Base-by-base conservation (phyloP, 2,797 vertebrate genomes). In the Amniataba percoides region DNA sequence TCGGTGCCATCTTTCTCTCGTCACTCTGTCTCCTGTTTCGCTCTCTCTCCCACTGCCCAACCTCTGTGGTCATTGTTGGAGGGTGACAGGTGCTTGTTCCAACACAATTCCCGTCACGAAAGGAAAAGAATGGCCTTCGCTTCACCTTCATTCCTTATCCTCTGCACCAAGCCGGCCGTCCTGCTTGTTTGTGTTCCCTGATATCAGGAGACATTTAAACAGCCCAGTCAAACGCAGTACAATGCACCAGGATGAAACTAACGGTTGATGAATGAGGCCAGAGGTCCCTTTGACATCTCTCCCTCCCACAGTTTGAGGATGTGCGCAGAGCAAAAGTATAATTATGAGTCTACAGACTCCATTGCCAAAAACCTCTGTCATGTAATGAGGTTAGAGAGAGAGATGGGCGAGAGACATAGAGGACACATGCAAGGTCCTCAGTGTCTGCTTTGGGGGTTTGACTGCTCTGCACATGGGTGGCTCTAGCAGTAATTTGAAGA, bases 1-100 rank as follows among this genome's bases (percentile, higher is more conserved):
- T 72, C 23, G 18, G 45, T 82, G 70, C 40, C 73, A 61, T 85
- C 59, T 60, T 55, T 78, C 76, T 64, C 71, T 58, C 53, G 46
- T 76, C 57, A 7, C 56, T 77, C 69, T 46, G 56, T 82, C 77
- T 52, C 49, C 36, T n/a, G 3, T 51, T 53, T 46, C 34, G 57
- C 51, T 77, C 39, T 60, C 72, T 48, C 69, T 70, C 53, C 53
- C 56, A 69, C 71, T 72, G 43, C 27, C 61, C 53, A 57, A 88
- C 82, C 88, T 90, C 92, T 87, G 78, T 81, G 86, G 87, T 85
- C 88, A 92, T 92, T 92, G 91, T 90, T 87, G 74, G 48, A 36
- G 49, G 43, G 57, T 88, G 92, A 91, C 91, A 93, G 91, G 91
- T 93, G 93, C 87, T 93, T 91, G 89, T 94, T 93, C 89, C 88